These are phyloP conservation scores for Grantiella picta DNA, from an alignment of 2,113 vertebrate genomes.

Conservation along the genomic window DNA sequence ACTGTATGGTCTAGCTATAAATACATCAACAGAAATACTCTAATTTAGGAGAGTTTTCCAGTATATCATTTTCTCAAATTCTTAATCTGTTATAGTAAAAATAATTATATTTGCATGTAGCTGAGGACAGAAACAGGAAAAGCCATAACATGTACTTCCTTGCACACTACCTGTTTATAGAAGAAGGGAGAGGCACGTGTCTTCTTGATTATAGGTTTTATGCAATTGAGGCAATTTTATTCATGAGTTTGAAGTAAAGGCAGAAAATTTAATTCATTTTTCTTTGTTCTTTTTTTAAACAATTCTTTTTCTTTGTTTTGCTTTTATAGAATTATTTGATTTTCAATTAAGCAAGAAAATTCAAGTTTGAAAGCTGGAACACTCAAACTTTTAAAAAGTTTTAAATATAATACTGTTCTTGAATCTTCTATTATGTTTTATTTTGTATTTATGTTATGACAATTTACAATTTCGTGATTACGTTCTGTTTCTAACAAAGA, in stretches of 20 bases:
- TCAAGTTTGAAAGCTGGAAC: background rate
- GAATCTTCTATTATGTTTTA: background rate
- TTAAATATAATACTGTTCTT: background rate
- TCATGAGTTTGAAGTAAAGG: background rate
- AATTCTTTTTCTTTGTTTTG: background rate
- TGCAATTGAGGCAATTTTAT: background rate
- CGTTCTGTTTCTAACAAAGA: background rate
- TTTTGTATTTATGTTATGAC: background rate
- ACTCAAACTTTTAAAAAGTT: background rate
- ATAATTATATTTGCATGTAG: background rate
- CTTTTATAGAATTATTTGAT: background rate
- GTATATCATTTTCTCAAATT: background rate
- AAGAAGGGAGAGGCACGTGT: background rate
- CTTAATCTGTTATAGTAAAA: background rate
- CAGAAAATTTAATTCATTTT: background rate
- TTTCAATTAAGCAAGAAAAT: background rate
- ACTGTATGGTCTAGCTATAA: background rate
- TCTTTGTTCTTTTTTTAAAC: background rate
- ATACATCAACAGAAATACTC: background rate
- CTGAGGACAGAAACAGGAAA: slow-evolving; percentile 1
- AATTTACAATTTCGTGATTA: background rate
- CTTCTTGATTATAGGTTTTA: background rate
- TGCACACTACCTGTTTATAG: background rate
- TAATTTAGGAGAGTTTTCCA: background rate
- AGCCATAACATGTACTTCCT: background rate